These are phyloP conservation scores for Digitonthophagus gazella DNA, from an alignment of 2,888 invertebrate genomes.

Conservation along the genomic window DNA sequence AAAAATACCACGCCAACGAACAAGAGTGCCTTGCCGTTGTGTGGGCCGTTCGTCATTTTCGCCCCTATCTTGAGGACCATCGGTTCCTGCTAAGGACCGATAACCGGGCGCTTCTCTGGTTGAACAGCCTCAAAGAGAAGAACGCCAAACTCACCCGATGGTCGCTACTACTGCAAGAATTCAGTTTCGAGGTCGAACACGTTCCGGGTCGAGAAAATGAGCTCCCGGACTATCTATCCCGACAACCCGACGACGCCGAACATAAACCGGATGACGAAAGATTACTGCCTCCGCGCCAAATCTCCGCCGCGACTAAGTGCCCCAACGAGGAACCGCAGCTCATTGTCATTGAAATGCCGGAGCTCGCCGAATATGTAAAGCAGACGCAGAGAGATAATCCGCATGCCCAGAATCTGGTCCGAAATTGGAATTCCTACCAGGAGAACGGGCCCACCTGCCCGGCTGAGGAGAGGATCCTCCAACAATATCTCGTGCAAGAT, in stretches of 20 bases:
- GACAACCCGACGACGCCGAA: constrained; percentile 20
- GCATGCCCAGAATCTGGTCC: not conserved
- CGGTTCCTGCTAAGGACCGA: constrained; percentile 34
- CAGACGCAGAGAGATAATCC: not conserved
- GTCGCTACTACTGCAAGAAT: constrained; percentile 31
- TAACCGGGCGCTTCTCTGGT: constrained; percentile 32
- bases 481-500: not conserved
- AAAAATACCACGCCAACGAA: constrained; percentile 34
- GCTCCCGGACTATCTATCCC: constrained; percentile 31
- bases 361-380: not conserved
- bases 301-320: not conserved
- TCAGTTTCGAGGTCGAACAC: constrained; percentile 34
- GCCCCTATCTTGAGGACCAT: constrained; percentile 33
- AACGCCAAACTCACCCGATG: constrained; percentile 28
- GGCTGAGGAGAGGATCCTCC: not conserved
- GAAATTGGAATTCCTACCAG: not conserved
- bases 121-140: constrained; percentile 25
- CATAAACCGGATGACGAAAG: not conserved
- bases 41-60: constrained; percentile 34
- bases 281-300: not conserved
- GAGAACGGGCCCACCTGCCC: not conserved
- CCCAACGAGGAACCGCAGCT: not conserved
- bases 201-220: constrained; percentile 31
- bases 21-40: constrained; percentile 35
- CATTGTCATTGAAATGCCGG: not conserved